These are phyloP conservation scores for Pipra filicauda DNA, from an alignment of 2,113 vertebrate species.

Conservation along the genomic window DNA sequence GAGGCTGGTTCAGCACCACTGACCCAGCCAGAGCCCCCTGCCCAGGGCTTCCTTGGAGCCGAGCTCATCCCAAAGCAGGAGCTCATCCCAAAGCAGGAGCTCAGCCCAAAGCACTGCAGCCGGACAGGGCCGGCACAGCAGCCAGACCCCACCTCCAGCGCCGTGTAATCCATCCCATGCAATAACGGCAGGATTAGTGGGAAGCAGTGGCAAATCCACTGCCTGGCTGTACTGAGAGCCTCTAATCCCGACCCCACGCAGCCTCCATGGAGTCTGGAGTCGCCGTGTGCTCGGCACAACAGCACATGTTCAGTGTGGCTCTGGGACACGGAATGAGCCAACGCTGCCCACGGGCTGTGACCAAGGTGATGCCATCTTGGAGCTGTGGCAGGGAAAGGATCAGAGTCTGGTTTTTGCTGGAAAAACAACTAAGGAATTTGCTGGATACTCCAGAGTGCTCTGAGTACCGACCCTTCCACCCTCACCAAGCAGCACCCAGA, in stretches of 20 bases:
- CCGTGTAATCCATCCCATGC: background rate
- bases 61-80: background rate
- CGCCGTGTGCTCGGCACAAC: rapidly evolving
- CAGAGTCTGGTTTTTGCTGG: background rate
- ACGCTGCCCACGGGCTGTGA: rapidly evolving
- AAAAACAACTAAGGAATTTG: background rate
- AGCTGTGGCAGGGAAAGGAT: rapidly evolving
- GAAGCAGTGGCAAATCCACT: background rate
- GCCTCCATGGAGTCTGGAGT: rapidly evolving
- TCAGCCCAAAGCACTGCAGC: background rate
- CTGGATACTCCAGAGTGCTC: rapidly evolving
- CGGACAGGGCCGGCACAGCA: rapidly evolving
- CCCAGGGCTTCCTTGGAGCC: background rate
- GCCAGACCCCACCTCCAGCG: background rate
- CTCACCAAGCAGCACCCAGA: background rate
- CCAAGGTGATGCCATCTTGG: rapidly evolving
- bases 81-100: background rate
- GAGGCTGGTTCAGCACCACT: background rate
- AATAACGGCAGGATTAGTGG: background rate
- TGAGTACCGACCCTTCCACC: background rate
- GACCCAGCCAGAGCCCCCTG: background rate
- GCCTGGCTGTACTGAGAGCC: background rate
- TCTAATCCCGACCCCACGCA: background rate
- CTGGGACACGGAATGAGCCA: background rate
- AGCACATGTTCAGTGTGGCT: rapidly evolving